phyloP scores from a whole-genome alignment of 2,888 invertebrate species.

The Dioctria linearis region DNA sequence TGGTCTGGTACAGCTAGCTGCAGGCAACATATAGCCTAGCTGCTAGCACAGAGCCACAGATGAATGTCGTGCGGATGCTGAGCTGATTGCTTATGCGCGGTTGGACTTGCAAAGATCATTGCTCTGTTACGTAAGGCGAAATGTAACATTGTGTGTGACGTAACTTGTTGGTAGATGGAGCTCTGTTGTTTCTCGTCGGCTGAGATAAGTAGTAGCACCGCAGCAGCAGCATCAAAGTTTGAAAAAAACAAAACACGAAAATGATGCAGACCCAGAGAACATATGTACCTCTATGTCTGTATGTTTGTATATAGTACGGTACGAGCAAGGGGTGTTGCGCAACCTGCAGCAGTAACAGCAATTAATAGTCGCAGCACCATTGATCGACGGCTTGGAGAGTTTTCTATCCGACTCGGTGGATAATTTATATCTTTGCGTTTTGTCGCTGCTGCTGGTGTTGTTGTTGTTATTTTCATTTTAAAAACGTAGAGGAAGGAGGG shows the following conservation, averaged over 20 bases:
- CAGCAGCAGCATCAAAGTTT: background rate
- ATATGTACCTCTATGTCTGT: background rate
- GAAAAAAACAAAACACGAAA: conserved; percentile 15
- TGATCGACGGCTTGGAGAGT: conserved; percentile 14
- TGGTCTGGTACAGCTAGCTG: background rate
- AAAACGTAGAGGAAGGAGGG: background rate
- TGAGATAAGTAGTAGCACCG: conserved; percentile 5
- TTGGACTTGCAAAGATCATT: conserved; percentile 46
- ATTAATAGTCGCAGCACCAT: background rate
- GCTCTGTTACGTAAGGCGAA: conserved; percentile 48
- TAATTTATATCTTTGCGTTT: background rate
- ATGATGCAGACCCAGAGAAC: conserved; percentile 16
- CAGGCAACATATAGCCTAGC: background rate
- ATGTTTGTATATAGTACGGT: too few species aligned
- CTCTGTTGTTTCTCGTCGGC: background rate
- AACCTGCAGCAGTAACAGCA: conserved; percentile 2
- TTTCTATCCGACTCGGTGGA: conserved; percentile 1
- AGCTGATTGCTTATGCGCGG: background rate
- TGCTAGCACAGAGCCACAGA: conserved; percentile 23
- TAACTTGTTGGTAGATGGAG: conserved; percentile 21
- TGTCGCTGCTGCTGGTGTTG: background rate
- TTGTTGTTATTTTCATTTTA: background rate
- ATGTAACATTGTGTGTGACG: conserved; percentile 48
- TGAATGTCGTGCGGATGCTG: conserved; percentile 48
- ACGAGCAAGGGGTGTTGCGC: conserved; percentile 25